Evolutionary conservation across 2,888 invertebrate species (phyloP), one percentile per base, ranked within the genome.

Genomic region (Ochlodes sylvanus): DNA sequence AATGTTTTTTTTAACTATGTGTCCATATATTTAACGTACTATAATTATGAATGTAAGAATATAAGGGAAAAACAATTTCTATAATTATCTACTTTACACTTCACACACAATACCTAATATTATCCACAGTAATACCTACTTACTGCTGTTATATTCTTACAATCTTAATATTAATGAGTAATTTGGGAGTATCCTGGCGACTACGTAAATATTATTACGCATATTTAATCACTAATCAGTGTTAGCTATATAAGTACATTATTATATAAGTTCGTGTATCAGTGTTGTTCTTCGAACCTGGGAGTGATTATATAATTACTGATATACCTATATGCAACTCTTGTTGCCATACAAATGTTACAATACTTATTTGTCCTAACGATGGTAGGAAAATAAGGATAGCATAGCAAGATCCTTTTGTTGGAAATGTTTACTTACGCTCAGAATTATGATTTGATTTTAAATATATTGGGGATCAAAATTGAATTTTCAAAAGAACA

Each of bases 301-400:
- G 12, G 34, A 34, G 34, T 34, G 9, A 1, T 34, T 34, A 34
- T 5, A 5, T 34, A 34, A 34, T 34, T 34, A 34, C 12, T 12
- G 38, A 38, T 38, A 12, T 38, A 38, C 1, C 9, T 34, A 27
- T 47, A 17, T 7, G 44, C 44, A 47, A 47, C 15, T 47, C 9
- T 47, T 47, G 44, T 47, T 47, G 44, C 44, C 6, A 44, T 1
- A 5, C 42, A 9, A 44, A 34, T 7, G 7, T 7, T 34, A 34
- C n/a, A n/a, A n/a, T n/a, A n/a, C n/a, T n/a, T n/a, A n/a, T n/a
- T n/a, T n/a, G n/a, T n/a, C n/a, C n/a, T n/a, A n/a, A n/a, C n/a
- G n/a, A n/a, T n/a, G n/a, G n/a, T 47, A 47, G 44, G 15, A 17
- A 47, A 47, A 47, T 47, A 47, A 15, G 44, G 44, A 47, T 47